phyloP scores from a whole-genome alignment of 2,888 invertebrate species.

The Thelaira solivaga region DNA sequence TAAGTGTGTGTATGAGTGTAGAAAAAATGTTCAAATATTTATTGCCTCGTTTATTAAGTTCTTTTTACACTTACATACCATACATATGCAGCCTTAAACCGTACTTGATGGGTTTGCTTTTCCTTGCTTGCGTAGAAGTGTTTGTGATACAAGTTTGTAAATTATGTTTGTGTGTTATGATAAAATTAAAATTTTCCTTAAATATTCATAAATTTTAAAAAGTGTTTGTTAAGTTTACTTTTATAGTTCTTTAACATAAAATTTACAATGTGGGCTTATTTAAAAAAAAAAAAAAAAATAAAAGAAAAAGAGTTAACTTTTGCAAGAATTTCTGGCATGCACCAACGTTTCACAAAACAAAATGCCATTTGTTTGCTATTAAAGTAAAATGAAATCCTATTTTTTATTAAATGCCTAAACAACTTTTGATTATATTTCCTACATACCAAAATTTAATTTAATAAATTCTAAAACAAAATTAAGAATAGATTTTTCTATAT shows the following conservation, averaged over 20 bases:
- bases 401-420: too few species aligned
- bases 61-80: background rate
- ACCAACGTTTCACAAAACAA: too few species aligned
- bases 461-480: too few species aligned
- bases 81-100: too few species aligned
- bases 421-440: too few species aligned
- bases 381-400: too few species aligned
- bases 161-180: conserved; percentile 21
- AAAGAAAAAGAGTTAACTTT: conserved; percentile 5
- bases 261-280: conserved; percentile 16
- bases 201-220: conserved; percentile 38
- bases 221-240: conserved; percentile 21
- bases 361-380: too few species aligned
- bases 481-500: too few species aligned
- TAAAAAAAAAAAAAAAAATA: background rate
- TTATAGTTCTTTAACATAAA: conserved; percentile 6
- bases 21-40: conserved; percentile 52
- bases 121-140: background rate
- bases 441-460: too few species aligned
- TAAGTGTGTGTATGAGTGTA: background rate
- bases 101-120: background rate
- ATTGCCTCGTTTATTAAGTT: conserved; percentile 42
- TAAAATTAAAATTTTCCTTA: conserved; percentile 40
- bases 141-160: conserved; percentile 21
- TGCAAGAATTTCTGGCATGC: too few species aligned